Evolutionary conservation across 2,888 invertebrate genomes (phyloP).

Genomic region (Tanypteryx hageni): DNA sequence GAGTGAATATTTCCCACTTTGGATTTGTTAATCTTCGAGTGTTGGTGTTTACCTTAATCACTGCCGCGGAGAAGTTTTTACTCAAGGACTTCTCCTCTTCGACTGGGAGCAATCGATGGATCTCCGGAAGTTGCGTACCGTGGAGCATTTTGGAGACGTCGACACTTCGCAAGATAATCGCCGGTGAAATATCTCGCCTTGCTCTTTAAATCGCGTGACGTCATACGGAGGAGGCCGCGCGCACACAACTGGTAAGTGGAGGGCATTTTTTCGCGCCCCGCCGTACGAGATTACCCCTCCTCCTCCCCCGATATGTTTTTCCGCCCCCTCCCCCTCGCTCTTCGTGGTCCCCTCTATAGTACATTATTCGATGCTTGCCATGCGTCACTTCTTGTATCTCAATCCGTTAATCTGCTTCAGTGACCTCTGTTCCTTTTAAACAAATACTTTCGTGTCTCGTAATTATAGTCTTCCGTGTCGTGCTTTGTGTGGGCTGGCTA

Average conservation of each 20-base stretch:
- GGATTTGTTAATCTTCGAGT: too few relatives aligned
- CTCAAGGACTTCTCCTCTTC: not conserved
- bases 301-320: not conserved
- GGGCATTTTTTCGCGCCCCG: not conserved
- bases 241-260: conserved; percentile 53
- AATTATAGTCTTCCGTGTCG: too few relatives aligned
- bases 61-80: not conserved
- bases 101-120: not conserved
- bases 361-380: conserved; percentile 9
- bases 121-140: not conserved
- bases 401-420: too few relatives aligned
- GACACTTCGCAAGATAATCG: not conserved
- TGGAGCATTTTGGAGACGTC: not conserved
- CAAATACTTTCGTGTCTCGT: too few relatives aligned
- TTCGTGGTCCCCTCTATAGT: not conserved
- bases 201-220: conserved; percentile 62
- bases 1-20: too few relatives aligned
- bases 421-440: too few relatives aligned
- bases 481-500: too few relatives aligned
- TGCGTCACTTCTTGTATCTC: not conserved
- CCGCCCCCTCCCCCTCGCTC: not conserved
- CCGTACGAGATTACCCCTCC: not conserved
- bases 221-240: conserved; percentile 10
- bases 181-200: conserved; percentile 30
- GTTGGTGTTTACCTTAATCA: too few relatives aligned